Evolutionary conservation across 2,888 invertebrate genomes (phyloP).

Genomic region (Agriopis leucophaearia): DNA sequence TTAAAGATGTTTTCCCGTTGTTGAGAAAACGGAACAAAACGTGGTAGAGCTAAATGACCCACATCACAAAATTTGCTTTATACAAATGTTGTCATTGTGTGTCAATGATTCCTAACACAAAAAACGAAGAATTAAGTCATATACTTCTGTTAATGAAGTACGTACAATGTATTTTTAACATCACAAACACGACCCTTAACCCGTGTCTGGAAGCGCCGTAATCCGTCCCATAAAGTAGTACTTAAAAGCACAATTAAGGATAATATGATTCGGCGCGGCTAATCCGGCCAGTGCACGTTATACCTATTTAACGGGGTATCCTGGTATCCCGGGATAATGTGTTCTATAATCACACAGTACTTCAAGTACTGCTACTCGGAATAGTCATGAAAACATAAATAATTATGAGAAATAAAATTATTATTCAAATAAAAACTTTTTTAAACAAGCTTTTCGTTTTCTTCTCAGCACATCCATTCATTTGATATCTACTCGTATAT

Average conservation of each 20-base stretch:
- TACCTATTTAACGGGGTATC: slow-evolving; percentile 81
- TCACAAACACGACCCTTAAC: slow-evolving; percentile 15
- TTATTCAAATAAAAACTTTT: too few relatives aligned
- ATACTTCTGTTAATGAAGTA: slow-evolving; percentile 4
- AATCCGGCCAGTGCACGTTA: slow-evolving; percentile 77
- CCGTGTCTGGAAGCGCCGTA: slow-evolving; percentile 43
- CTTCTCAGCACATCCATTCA: too few relatives aligned
- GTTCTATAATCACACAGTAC: slow-evolving; percentile 27
- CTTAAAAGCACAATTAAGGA: slow-evolving; percentile 78
- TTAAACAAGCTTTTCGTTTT: too few relatives aligned
- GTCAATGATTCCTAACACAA: background rate
- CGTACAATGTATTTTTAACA: slow-evolving; percentile 16
- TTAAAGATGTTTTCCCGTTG: slow-evolving; percentile 10
- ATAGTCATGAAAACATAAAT: background rate
- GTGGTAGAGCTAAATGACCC: background rate
- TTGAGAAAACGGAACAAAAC: background rate
- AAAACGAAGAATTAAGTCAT: background rate
- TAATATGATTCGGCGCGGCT: slow-evolving; percentile 76
- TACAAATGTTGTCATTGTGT: too few relatives aligned
- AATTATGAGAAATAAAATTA: too few relatives aligned
- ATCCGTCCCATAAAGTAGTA: slow-evolving; percentile 70
- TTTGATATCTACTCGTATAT: too few relatives aligned
- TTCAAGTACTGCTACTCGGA: background rate
- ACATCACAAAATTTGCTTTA: background rate
- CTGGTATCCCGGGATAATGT: slow-evolving; percentile 63